A percentile compares a stretch with the other conserved stretches of the same genome.
phyloP scores from a whole-genome alignment of 2,113 vertebrate species.

The Pelmatolapia mariae region DNA sequence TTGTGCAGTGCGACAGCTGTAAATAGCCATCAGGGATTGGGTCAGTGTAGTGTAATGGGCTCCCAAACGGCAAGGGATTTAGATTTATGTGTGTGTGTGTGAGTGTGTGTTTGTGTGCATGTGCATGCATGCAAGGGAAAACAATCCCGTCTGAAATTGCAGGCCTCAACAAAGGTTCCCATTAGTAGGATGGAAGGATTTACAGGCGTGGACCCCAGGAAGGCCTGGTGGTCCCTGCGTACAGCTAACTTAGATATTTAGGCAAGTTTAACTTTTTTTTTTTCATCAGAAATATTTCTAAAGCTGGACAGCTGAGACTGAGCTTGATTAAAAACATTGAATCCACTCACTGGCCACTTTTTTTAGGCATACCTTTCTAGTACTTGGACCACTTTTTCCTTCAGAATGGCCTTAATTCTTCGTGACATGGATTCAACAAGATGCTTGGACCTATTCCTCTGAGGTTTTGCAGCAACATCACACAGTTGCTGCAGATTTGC shows the following conservation, averaged over 20 bases:
- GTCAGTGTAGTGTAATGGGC: conserved; percentile 24
- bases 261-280: not conserved
- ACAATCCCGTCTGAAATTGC: not conserved
- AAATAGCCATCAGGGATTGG: conserved; percentile 54
- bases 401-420: not conserved
- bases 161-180: not conserved
- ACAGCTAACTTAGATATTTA: not conserved
- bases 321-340: not conserved
- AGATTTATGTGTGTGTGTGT: not conserved
- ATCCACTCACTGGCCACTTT: not conserved
- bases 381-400: not conserved
- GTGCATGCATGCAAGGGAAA: not conserved
- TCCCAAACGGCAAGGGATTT: conserved; percentile 10
- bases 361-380: not conserved
- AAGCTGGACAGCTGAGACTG: not conserved
- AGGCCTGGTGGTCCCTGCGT: not conserved
- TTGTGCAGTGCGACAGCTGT: conserved; percentile 45
- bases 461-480: not conserved
- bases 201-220: not conserved
- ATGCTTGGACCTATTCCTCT: not conserved
- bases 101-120: not conserved
- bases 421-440: not conserved
- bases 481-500: not conserved
- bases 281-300: not conserved
- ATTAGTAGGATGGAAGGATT: not conserved